Conservation (phyloP, 92 coral and sea anemone species). For the Heliopora coerulea region DNA sequence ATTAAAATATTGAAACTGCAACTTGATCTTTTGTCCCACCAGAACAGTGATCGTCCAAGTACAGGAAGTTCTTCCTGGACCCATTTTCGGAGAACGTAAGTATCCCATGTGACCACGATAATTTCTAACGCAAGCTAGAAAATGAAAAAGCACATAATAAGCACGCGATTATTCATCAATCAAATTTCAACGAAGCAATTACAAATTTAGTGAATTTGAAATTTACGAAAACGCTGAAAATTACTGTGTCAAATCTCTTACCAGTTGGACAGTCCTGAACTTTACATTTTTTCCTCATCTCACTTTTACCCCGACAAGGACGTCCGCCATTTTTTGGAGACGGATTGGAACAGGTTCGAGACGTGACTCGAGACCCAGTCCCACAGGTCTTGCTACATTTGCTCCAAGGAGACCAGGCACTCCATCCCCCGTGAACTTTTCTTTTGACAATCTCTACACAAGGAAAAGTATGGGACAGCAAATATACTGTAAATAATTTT, state of each 20-base stretch:
- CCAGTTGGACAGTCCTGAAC: constrained; percentile 21
- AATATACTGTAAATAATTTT: no score
- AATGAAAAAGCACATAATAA: no score
- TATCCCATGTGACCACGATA: constrained; percentile 1
- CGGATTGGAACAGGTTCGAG: constrained; percentile 13
- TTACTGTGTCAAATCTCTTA: not conserved
- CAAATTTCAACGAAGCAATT: no score
- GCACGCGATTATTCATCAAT: no score
- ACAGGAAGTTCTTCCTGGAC: constrained; percentile 15
- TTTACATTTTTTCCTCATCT: constrained; percentile 18
- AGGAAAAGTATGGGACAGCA: no score
- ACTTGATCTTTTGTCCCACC: constrained; percentile 16
- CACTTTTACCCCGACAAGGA: constrained; percentile 10
- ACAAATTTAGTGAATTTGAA: no score
- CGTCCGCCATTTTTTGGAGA: constrained; percentile 17
- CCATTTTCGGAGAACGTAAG: constrained; percentile 24
- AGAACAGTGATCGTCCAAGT: constrained; percentile 35
- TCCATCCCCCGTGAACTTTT: constrained; percentile 31
- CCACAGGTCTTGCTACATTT: constrained; percentile 26
- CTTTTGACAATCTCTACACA: not conserved
- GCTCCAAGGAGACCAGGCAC: constrained; percentile 20
- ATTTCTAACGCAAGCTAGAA: not conserved
- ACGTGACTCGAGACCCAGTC: not conserved
- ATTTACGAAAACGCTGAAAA: no score
- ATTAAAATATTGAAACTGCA: not conserved